Evolutionary conservation across 2,113 vertebrate genomes (phyloP).

Genomic region (Cyphomyrus plagiostoma): DNA sequence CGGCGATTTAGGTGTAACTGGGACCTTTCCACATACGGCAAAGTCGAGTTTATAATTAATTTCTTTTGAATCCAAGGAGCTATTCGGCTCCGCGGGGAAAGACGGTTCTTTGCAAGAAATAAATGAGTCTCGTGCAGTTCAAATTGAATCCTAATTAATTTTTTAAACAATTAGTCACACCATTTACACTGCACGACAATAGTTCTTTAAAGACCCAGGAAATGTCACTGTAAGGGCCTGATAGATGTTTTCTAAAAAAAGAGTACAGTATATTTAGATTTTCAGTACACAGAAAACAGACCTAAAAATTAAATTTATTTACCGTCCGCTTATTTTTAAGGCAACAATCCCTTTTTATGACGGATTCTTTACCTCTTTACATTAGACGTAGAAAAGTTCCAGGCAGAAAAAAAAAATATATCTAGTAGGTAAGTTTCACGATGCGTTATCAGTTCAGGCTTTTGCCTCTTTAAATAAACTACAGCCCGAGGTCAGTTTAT

Average conservation of each 20-base stretch:
- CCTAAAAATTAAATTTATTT: not conserved
- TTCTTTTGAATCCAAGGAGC: not conserved
- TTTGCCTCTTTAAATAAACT: not conserved
- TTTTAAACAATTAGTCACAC: conserved; percentile 8
- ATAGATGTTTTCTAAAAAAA: not conserved
- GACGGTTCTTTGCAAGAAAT: not conserved
- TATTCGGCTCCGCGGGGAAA: conserved; percentile 2
- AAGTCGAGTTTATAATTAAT: not conserved
- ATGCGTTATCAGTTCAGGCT: not conserved
- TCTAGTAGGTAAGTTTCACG: not conserved
- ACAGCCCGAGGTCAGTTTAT: not conserved
- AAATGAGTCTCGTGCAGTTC: not conserved
- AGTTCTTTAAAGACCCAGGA: not conserved
- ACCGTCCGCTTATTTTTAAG: not conserved
- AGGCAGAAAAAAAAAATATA: not conserved
- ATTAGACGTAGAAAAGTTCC: not conserved
- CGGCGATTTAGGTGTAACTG: not conserved
- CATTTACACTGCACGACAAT: not conserved
- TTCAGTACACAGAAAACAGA: not conserved
- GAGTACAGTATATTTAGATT: not conserved
- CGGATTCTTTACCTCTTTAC: not conserved
- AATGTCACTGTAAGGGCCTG: not conserved
- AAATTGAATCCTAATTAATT: conserved; percentile 15
- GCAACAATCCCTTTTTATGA: not conserved
- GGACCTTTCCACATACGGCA: not conserved